These are phyloP conservation scores for Cryptotermes secundus DNA, from an alignment of 1,140 invertebrate genomes.

Conservation along the genomic window DNA sequence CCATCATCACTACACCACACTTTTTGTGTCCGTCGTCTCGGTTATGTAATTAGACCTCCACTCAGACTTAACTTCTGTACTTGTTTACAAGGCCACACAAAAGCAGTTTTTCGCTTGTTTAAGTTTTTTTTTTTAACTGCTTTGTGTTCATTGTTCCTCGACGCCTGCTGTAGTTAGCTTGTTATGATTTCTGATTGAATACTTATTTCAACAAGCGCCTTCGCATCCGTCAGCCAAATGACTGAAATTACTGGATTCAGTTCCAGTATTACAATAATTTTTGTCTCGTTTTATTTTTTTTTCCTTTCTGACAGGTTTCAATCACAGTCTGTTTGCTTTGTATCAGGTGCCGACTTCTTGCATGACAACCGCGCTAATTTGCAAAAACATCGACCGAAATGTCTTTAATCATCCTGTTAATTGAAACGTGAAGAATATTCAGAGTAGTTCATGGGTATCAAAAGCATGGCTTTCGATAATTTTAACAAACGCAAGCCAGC, in stretches of 20 bases:
- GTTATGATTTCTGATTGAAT: not conserved
- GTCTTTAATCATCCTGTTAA: no score
- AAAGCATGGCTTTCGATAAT: no score
- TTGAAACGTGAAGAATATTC: no score
- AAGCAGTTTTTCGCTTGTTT: not conserved
- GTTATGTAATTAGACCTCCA: not conserved
- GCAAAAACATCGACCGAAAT: not conserved
- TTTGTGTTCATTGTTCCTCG: not conserved
- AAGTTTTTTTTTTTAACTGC: not conserved
- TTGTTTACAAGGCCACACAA: slow-evolving; percentile 1
- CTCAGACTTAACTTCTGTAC: not conserved
- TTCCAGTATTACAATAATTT: not conserved
- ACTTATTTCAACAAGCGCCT: not conserved
- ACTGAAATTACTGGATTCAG: not conserved
- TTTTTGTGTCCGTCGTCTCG: not conserved
- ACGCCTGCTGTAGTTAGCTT: not conserved
- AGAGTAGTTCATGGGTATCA: no score
- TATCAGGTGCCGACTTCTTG: not conserved
- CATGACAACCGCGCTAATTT: not conserved
- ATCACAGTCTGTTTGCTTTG: not conserved
- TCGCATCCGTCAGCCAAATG: not conserved
- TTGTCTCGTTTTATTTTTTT: not conserved
- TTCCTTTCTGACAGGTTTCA: not conserved
- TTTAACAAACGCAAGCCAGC: no score
- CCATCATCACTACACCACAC: not conserved